A percentile compares a stretch with the other conserved stretches of the same genome.
These are phyloP conservation scores for Eurois occulta DNA, from an alignment of 2,888 invertebrate species.

Conservation along the genomic window DNA sequence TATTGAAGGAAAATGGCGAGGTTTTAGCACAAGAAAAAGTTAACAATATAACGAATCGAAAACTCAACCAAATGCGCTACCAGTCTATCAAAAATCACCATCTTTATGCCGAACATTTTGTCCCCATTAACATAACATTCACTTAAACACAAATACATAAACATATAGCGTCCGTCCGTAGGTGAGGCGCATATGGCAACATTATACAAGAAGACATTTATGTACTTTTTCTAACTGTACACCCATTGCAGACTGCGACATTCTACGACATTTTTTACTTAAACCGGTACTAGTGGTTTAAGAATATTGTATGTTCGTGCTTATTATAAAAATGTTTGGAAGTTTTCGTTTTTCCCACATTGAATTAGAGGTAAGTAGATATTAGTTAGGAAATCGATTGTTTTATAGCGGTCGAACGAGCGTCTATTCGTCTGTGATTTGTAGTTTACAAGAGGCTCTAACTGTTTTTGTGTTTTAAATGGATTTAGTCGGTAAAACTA, in stretches of 20 bases:
- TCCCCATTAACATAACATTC: slow-evolving; percentile 65
- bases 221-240: slow-evolving; percentile 69
- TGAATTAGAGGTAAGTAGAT: slow-evolving; percentile 30
- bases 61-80: slow-evolving; percentile 22
- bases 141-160: slow-evolving; percentile 61
- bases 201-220: slow-evolving; percentile 58
- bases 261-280: slow-evolving; percentile 62
- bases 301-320: slow-evolving; percentile 49
- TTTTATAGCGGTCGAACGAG: slow-evolving; percentile 31
- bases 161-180: slow-evolving; percentile 50
- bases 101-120: slow-evolving; percentile 57
- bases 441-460: slow-evolving; percentile 16
- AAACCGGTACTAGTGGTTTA: slow-evolving; percentile 61
- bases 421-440: slow-evolving; percentile 24
- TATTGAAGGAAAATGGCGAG: not conserved
- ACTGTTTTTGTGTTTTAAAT: slow-evolving; percentile 34
- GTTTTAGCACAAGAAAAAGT: not conserved
- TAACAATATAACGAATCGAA: not conserved
- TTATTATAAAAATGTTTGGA: slow-evolving; percentile 62
- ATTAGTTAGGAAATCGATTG: slow-evolving; percentile 47
- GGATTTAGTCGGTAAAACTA: slow-evolving; percentile 7
- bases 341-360: slow-evolving; percentile 58
- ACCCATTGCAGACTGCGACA: slow-evolving; percentile 63
- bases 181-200: slow-evolving; percentile 67
- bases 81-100: slow-evolving; percentile 38